Base-by-base conservation (phyloP, 1,140 invertebrate species). In the Drosophila kepulauana region DNA sequence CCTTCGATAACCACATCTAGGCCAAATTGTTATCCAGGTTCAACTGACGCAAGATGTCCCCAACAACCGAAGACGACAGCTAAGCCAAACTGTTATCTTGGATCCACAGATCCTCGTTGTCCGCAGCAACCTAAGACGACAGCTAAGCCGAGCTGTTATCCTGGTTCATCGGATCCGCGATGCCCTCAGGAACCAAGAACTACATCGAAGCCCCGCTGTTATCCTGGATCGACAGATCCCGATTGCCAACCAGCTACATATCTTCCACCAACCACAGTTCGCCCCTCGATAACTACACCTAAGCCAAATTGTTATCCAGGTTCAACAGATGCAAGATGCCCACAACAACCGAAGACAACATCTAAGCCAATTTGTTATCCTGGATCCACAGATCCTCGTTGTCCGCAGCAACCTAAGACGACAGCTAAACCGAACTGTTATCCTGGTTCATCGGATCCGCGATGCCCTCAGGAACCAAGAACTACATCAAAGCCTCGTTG, bases 221-320 rank as follows among this genome's bases (percentile, higher is more conserved):
- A 85, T 75, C 93, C 91, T 10, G 93, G 93, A 3, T 92, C 84
- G 63, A 7, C 33, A 35, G 93, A 94, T 79, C 93, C 93, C 10
- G 80, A 89, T n/a, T 94, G 93, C 43, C 87, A 52, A 68, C 49
- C n/a, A 35, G 33, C 76, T 1, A 75, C 70, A 57, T 80, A 66
- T 16, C n/a, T 5, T 13, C 75, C 75, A 10, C 70, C 63, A 1
- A 72, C 74, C 10, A 79, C 75, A 4, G 61, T n/a, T 20, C 58
- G 30, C 6, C 45, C 48, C 10, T 8, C 7, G 33, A 10, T 35
- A 35, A 35, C 33, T 35, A 35, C 33, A 8, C 8, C 33, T 0
- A 35, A 35, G 7, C 33, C 33, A 35, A 35, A 35, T 6, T 45
- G 43, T 13, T 45, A 45, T 13, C 43, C 43, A 13, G 43, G 43